Conservation (phyloP, 2,888 invertebrate species). For the Nemurella pictetii region DNA sequence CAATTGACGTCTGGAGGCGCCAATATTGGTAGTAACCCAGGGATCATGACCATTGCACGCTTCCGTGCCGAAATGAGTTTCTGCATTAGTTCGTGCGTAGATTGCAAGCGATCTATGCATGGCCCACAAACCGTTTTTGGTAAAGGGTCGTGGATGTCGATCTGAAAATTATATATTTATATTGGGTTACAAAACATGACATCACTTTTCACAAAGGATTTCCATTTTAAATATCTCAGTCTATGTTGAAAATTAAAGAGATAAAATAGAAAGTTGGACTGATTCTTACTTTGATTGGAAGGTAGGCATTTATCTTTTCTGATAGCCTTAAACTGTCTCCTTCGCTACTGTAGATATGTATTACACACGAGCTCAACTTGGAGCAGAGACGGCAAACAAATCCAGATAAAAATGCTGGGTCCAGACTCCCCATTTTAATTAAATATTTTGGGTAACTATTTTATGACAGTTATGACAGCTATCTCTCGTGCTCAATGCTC, state of each 20-base stretch:
- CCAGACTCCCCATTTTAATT: constrained; percentile 74
- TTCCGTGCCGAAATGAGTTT: constrained; percentile 40
- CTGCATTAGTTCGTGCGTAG: constrained; percentile 42
- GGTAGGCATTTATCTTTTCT: constrained; percentile 77
- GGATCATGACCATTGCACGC: constrained; percentile 6
- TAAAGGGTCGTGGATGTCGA: constrained; percentile 65
- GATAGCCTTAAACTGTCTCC: constrained; percentile 74
- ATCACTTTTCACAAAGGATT: no score
- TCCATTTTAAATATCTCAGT: not conserved
- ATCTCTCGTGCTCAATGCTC: not conserved
- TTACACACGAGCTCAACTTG: constrained; percentile 80
- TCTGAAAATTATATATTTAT: no score
- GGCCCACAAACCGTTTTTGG: constrained; percentile 68
- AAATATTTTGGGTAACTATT: constrained; percentile 1
- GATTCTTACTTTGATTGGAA: constrained; percentile 74
- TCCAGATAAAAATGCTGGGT: constrained; percentile 77
- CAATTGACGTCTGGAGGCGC: not conserved
- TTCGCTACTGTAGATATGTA: constrained; percentile 81
- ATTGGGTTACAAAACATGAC: no score
- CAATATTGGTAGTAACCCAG: not conserved
- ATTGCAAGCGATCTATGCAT: constrained; percentile 59
- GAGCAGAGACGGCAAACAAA: constrained; percentile 85
- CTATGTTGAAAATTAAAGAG: not conserved
- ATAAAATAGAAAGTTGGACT: not conserved
- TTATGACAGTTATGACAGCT: not conserved